phyloP scores from a whole-genome alignment of 2,888 invertebrate species.

The Criorhina ranunculi region DNA sequence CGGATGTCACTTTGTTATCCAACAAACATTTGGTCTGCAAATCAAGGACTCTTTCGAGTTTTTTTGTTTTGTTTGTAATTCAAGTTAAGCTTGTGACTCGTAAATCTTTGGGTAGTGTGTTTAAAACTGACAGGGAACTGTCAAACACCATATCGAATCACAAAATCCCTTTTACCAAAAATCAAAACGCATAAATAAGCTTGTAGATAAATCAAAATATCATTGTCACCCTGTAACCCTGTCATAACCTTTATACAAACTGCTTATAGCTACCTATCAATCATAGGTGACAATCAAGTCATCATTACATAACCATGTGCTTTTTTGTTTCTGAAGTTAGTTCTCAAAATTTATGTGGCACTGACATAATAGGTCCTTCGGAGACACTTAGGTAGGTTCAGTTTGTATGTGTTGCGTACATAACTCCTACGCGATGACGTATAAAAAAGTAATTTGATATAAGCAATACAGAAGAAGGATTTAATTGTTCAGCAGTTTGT shows the following conservation, averaged over 20 bases:
- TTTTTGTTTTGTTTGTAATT: too few relatives aligned
- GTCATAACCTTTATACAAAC: slow-evolving; percentile 33
- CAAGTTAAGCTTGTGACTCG: too few relatives aligned
- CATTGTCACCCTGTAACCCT: slow-evolving; percentile 50
- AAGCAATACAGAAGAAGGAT: slow-evolving; percentile 55
- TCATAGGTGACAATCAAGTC: slow-evolving; percentile 65
- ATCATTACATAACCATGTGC: slow-evolving; percentile 57
- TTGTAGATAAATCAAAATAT: slow-evolving; percentile 31
- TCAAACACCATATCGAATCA: too few relatives aligned
- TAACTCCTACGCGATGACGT: slow-evolving; percentile 25
- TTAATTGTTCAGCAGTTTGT: slow-evolving; percentile 69
- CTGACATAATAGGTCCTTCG: slow-evolving; percentile 21
- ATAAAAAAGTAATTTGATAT: slow-evolving; percentile 54
- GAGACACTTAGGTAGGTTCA: neutral
- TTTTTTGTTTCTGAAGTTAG: slow-evolving; percentile 38
- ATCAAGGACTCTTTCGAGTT: too few relatives aligned
- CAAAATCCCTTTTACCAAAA: neutral
- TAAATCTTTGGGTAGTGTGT: too few relatives aligned
- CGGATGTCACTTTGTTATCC: too few relatives aligned
- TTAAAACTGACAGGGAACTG: too few relatives aligned
- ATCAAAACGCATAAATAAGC: neutral
- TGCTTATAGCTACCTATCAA: slow-evolving; percentile 55
- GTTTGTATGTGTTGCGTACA: neutral
- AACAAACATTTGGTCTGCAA: too few relatives aligned
- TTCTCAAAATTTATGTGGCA: slow-evolving; percentile 32